Evolutionary conservation across 2,888 invertebrate species (phyloP).

Genomic region (Schizaphis graminum): DNA sequence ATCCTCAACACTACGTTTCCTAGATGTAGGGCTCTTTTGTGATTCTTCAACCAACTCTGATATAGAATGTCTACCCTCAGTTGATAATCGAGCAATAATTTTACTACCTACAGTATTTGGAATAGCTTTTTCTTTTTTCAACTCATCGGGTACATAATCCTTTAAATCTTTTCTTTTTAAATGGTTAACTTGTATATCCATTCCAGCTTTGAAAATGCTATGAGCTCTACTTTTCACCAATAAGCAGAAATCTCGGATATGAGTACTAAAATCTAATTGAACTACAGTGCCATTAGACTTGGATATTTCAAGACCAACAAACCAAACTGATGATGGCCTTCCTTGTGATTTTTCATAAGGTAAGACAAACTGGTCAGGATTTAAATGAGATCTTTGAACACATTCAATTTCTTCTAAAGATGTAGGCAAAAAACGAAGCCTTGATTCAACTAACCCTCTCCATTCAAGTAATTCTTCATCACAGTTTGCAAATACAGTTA

Average conservation of each 20-base stretch:
- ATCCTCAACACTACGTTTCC: slow-evolving; percentile 23
- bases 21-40: slow-evolving; percentile 19
- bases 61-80: slow-evolving; percentile 53
- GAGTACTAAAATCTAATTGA: slow-evolving; percentile 55
- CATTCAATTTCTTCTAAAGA: slow-evolving; percentile 90
- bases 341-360: slow-evolving; percentile 59
- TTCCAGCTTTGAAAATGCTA: slow-evolving; percentile 78
- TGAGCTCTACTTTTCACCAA: slow-evolving; percentile 60
- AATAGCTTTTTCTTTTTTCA: slow-evolving; percentile 58
- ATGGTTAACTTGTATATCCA: slow-evolving; percentile 88
- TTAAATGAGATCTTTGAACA: slow-evolving; percentile 94
- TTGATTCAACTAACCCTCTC: slow-evolving; percentile 97
- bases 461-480: slow-evolving; percentile 93
- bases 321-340: slow-evolving; percentile 87
- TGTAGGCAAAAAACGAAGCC: slow-evolving; percentile 91
- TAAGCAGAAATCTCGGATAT: slow-evolving; percentile 58
- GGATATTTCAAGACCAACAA: slow-evolving; percentile 94
- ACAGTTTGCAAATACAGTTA: slow-evolving; percentile 84
- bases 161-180: slow-evolving; percentile 85
- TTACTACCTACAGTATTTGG: slow-evolving; percentile 62
- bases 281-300: slow-evolving; percentile 74
- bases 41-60: slow-evolving; percentile 40
- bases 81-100: slow-evolving; percentile 61
- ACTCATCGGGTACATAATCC: slow-evolving; percentile 77
- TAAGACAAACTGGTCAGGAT: slow-evolving; percentile 77